These are phyloP conservation scores for Erythrocercus mccallii DNA, from an alignment of 2,113 vertebrate genomes.

Conservation along the genomic window DNA sequence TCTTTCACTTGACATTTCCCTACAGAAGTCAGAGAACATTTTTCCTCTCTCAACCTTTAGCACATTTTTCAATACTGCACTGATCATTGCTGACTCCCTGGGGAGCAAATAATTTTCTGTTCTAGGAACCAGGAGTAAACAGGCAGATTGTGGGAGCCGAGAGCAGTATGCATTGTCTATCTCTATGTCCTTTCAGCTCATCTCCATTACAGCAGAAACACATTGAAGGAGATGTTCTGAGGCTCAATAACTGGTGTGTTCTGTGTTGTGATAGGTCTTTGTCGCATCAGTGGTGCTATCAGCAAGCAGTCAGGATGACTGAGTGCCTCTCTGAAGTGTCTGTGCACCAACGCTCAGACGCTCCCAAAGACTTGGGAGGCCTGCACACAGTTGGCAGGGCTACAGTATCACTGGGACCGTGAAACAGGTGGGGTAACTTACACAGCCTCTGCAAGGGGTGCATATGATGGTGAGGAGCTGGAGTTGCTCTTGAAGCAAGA, in stretches of 20 bases:
- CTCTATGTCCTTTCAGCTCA: not conserved
- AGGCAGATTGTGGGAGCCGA: not conserved
- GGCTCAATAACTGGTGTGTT: not conserved
- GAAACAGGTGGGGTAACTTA: not conserved
- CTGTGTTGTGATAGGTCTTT: not conserved
- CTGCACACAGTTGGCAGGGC: not conserved
- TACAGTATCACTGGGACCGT: rapidly evolving
- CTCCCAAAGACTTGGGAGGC: rapidly evolving
- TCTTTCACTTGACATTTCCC: not conserved
- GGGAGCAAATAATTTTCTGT: not conserved
- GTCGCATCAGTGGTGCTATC: not conserved
- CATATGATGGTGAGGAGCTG: not conserved
- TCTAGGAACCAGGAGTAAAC: not conserved
- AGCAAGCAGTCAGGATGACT: not conserved
- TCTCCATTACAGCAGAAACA: not conserved
- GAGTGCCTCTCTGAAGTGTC: not conserved
- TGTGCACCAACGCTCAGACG: not conserved
- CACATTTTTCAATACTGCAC: not conserved
- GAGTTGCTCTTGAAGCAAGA: not conserved
- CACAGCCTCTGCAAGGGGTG: not conserved
- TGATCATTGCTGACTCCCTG: not conserved
- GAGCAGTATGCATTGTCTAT: not conserved
- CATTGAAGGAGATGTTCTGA: not conserved
- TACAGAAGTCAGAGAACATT: not conserved
- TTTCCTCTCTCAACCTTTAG: not conserved